A percentile compares a stretch with the other conserved stretches of the same genome.
These are phyloP conservation scores for Venustaconcha ellipsiformis DNA, from an alignment of 1,140 invertebrate species.

Conservation along the genomic window DNA sequence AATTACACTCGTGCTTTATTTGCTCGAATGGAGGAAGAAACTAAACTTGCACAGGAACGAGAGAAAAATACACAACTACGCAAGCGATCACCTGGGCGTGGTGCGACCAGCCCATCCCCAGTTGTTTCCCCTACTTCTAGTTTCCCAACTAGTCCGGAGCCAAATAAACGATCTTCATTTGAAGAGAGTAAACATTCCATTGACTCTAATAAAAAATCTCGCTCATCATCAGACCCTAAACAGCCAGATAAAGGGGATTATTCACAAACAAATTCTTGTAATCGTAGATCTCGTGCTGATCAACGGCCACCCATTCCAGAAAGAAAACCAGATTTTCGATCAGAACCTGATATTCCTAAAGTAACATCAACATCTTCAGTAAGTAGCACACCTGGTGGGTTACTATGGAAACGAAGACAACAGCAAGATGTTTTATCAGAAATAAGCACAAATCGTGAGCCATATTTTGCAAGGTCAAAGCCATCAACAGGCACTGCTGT, in stretches of 20 bases:
- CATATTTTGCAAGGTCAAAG: conserved; percentile 3
- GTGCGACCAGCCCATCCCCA: conserved; percentile 21
- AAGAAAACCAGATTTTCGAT: conserved; percentile 14
- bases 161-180: conserved; percentile 1
- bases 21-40: conserved; percentile 82
- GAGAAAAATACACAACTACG: conserved; percentile 31
- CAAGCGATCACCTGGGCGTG: conserved; percentile 17
- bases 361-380: conserved; percentile 15
- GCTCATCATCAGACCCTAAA: conserved; percentile 7
- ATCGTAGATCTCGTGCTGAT: conserved; percentile 12
- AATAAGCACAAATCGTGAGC: conserved; percentile 27
- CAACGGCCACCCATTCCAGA: conserved; percentile 18
- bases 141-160: conserved; percentile 7
- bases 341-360: conserved; percentile 26
- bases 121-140: conserved; percentile 36
- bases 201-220: not conserved
- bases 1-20: conserved; percentile 93
- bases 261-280: not conserved
- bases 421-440: conserved; percentile 24
- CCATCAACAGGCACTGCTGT: conserved; percentile 1
- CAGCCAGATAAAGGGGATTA: conserved; percentile 1
- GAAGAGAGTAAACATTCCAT: not conserved
- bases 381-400: conserved; percentile 39
- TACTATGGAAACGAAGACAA: conserved; percentile 50
- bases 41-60: conserved; percentile 56